These are phyloP conservation scores for Pachyseris speciosa DNA, from an alignment of 64 coral and sea anemone genomes.

Conservation along the genomic window DNA sequence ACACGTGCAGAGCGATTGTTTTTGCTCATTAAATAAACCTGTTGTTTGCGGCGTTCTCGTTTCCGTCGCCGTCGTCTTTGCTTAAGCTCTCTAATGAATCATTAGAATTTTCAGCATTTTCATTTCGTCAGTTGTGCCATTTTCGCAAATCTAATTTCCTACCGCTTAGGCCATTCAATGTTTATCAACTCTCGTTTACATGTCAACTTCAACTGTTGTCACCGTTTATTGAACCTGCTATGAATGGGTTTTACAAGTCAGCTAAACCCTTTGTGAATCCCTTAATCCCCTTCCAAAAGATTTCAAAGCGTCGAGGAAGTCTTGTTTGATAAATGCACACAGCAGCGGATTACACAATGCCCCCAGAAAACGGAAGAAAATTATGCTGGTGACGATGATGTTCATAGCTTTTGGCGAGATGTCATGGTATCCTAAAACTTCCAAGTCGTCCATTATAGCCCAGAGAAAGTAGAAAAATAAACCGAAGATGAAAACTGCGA, in stretches of 20 bases:
- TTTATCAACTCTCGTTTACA: too few relatives aligned
- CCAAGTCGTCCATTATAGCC: conserved; percentile 70
- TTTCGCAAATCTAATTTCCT: not conserved
- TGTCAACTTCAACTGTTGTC: too few relatives aligned
- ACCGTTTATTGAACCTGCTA: not conserved
- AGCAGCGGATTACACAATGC: conserved; percentile 82
- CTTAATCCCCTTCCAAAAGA: not conserved
- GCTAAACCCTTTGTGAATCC: not conserved
- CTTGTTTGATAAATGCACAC: conserved; percentile 84
- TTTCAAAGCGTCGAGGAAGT: conserved; percentile 60
- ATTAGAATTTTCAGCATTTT: too few relatives aligned
- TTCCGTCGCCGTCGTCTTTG: too few relatives aligned
- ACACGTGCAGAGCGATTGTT: too few relatives aligned
- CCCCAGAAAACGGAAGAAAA: conserved; percentile 82
- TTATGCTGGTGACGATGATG: conserved; percentile 7
- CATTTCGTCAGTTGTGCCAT: too few relatives aligned
- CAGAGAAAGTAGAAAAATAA: conserved; percentile 75
- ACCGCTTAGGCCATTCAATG: too few relatives aligned
- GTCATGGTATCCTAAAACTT: conserved; percentile 21
- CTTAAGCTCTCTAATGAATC: too few relatives aligned
- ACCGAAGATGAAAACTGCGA: conserved; percentile 78
- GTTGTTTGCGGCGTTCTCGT: too few relatives aligned
- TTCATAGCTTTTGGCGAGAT: conserved; percentile 26
- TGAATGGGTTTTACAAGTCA: not conserved
- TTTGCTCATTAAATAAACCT: too few relatives aligned